Base-by-base conservation (phyloP, 2,113 vertebrate species). In the Cyprinodon tularosa region DNA sequence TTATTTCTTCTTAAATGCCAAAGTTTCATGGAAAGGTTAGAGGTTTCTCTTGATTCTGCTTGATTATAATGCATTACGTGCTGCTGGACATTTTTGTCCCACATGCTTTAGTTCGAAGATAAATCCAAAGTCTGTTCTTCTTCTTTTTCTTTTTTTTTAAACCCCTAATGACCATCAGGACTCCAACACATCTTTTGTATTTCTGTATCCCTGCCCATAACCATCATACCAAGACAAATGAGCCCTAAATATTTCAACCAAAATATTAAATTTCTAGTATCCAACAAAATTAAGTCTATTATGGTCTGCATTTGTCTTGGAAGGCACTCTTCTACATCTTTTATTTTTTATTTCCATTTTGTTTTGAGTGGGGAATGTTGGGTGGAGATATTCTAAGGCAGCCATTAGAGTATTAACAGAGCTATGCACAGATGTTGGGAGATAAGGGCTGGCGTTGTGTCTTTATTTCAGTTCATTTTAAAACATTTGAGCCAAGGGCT, bases 351-450 rank as follows among this genome's bases (percentile, higher is more conserved):
- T 29, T 29, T 29, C 29, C 29, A 29, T 29, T 29, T 29, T 29
- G 29, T 29, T 29, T 29, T 29, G 29, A 29, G 29, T 29, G 29
- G 29, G 29, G 29, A 29, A 29, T 29, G 29, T 20, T 38, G 48
- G 36, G 66, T 22, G 59, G 67, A 74, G 68, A 38, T 76, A 36
- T 42, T 70, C 76, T 73, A 78, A 86, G 85, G 83, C 82, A 83
- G 65, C 76, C 66, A 57, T 13, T 69, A 40, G 42, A 67, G 63
- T 9, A 74, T 65, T 61, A 70, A 22, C 59, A 45, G 60, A 68
- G 66, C 65, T 0, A 13, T 44, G 4, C 17, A 45, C 67, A 59
- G 71, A 71, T 78, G 65, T 48, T 75, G 42, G 15, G 4, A 4
- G 64, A 76, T 82, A 72, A 73, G 62, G 48, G 22, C 50, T 48